Evolutionary conservation across 2,797 vertebrate genomes (phyloP).

Genomic region (Poecilia picta): DNA sequence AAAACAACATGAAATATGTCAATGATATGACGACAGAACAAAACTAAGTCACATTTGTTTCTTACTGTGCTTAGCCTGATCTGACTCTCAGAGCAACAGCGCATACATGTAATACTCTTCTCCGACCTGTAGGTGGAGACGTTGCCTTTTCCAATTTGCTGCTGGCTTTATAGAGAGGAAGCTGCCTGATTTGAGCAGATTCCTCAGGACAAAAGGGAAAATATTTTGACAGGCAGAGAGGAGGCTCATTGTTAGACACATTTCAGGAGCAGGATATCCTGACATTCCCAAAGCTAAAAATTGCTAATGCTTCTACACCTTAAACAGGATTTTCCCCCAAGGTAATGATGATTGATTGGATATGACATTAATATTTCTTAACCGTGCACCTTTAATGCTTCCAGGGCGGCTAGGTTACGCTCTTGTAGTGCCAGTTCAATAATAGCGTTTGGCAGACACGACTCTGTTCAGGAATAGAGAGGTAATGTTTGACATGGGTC

Average conservation of each 20-base stretch:
- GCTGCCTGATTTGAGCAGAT: constrained; percentile 58
- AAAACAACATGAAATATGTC: background rate
- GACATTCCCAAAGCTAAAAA: constrained; percentile 79
- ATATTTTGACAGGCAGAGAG: constrained; percentile 79
- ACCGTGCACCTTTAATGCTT: constrained; percentile 80
- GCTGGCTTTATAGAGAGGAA: constrained; percentile 5
- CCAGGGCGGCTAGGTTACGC: constrained; percentile 68
- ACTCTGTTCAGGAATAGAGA: constrained; percentile 74
- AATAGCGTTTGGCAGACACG: constrained; percentile 77
- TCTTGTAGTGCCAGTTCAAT: constrained; percentile 74
- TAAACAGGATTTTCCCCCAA: constrained; percentile 76
- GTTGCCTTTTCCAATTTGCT: constrained; percentile 65
- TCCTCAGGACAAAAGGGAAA: constrained; percentile 77
- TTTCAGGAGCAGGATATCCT: constrained; percentile 73
- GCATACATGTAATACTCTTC: constrained; percentile 24
- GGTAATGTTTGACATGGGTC: constrained; percentile 80
- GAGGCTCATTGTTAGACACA: constrained; percentile 75
- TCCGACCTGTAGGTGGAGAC: constrained; percentile 79
- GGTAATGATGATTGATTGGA: constrained; percentile 82
- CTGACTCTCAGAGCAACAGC: background rate
- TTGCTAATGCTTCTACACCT: constrained; percentile 80
- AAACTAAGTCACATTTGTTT: background rate
- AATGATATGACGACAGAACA: background rate
- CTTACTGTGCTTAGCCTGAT: background rate
- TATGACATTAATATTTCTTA: constrained; percentile 83